phyloP scores from a whole-genome alignment of 1,140 invertebrate genomes.

The Adelges cooleyi region DNA sequence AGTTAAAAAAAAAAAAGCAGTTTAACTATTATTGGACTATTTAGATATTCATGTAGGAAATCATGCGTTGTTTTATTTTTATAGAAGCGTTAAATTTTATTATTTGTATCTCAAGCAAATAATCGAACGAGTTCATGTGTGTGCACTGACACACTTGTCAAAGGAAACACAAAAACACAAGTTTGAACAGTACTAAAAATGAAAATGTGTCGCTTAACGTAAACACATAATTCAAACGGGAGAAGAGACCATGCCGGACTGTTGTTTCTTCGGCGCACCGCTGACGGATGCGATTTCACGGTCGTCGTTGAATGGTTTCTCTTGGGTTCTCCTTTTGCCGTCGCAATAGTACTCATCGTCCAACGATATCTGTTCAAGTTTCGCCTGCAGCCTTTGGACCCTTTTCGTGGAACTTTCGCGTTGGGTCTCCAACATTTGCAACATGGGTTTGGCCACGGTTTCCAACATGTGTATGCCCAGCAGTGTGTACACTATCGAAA shows the following conservation, averaged over 20 bases:
- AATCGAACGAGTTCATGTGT: too few species aligned
- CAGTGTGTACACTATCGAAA: conserved; percentile 3
- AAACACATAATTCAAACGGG: conserved; percentile 2
- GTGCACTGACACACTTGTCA: too few species aligned
- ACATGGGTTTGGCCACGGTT: conserved; percentile 18
- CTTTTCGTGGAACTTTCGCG: neutral
- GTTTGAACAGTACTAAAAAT: too few species aligned
- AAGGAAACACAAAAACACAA: too few species aligned
- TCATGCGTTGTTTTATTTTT: too few species aligned
- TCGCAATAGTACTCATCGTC: neutral
- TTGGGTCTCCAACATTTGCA: conserved; percentile 19
- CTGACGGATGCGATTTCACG: neutral
- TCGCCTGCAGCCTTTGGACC: neutral
- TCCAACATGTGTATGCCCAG: conserved; percentile 9
- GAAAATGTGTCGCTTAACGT: too few species aligned
- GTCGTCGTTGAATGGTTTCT: neutral
- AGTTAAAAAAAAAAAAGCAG: too few species aligned
- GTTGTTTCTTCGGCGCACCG: neutral
- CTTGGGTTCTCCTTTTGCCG: neutral
- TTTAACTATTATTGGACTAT: too few species aligned
- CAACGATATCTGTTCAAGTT: neutral
- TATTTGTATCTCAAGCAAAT: too few species aligned
- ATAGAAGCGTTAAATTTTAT: too few species aligned
- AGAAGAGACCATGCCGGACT: conserved; percentile 5
- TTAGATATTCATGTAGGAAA: too few species aligned